These are phyloP conservation scores for Amphiprion percula DNA, from an alignment of 2,113 vertebrate species.

Conservation along the genomic window DNA sequence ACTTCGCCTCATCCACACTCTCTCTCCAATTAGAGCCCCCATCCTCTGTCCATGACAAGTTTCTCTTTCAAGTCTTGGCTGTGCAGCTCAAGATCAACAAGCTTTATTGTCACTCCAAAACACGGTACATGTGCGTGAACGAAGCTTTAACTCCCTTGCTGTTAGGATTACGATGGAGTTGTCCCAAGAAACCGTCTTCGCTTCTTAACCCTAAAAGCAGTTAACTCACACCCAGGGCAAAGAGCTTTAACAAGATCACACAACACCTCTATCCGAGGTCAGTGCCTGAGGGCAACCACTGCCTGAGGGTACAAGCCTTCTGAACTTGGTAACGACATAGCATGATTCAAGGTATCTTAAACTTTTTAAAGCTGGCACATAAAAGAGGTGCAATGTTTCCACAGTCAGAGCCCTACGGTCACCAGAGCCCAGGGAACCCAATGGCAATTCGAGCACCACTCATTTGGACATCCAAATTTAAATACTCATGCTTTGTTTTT, in stretches of 20 bases:
- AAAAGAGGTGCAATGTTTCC: conserved; percentile 21
- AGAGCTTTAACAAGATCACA: conserved; percentile 25
- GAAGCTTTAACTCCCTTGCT: conserved; percentile 2
- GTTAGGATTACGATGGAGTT: conserved; percentile 26
- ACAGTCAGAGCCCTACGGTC: neutral
- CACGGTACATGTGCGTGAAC: neutral
- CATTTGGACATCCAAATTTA: neutral
- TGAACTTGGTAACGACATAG: conserved; percentile 1
- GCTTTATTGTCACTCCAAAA: neutral
- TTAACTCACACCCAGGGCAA: conserved; percentile 7
- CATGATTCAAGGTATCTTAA: conserved; percentile 18
- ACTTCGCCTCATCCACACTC: conserved; percentile 31
- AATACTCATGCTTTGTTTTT: too few species aligned
- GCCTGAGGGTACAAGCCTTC: conserved; percentile 33
- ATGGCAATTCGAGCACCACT: neutral
- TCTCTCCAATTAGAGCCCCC: conserved; percentile 50
- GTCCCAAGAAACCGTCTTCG: conserved; percentile 10
- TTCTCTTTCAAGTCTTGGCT: neutral
- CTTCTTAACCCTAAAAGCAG: conserved; percentile 24
- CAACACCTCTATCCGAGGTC: conserved; percentile 27
- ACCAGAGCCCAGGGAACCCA: neutral
- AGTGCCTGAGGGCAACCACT: conserved; percentile 38
- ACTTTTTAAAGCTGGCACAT: conserved; percentile 15
- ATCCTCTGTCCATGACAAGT: conserved; percentile 8
- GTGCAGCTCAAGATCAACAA: conserved; percentile 14